These are phyloP conservation scores for Tympanoctomys barrerae DNA, from an alignment of 2,797 vertebrate species.

Conservation along the genomic window DNA sequence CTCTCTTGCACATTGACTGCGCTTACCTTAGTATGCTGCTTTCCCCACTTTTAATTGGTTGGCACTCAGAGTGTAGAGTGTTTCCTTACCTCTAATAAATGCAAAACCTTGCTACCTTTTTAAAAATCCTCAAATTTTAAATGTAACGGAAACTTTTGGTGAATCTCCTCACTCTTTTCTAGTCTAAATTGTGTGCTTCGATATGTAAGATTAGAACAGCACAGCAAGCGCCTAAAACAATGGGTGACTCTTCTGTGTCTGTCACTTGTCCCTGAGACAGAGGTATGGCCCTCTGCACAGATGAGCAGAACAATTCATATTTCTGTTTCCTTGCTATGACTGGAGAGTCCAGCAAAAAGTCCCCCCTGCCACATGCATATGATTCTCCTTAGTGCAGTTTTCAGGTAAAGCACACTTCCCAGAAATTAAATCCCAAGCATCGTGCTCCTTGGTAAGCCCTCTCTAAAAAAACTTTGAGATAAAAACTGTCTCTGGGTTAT, in stretches of 20 bases:
- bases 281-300: not conserved
- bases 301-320: not conserved
- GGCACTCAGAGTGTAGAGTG: not conserved
- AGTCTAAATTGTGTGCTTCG: not conserved
- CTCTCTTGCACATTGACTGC: not conserved
- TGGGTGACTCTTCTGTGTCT: not conserved
- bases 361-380: not conserved
- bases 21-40: not conserved
- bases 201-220: not conserved
- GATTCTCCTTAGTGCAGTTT: not conserved
- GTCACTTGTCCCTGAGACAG: not conserved
- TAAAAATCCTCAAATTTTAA: slow-evolving; percentile 13
- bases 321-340: not conserved
- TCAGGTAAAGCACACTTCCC: not conserved
- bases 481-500: slow-evolving; percentile 7
- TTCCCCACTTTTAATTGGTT: not conserved
- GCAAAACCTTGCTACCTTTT: not conserved
- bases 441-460: not conserved
- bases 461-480: not conserved
- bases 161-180: not conserved
- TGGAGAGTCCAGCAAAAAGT: not conserved
- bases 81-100: not conserved
- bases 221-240: not conserved
- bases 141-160: not conserved
- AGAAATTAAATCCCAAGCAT: not conserved